Conservation (phyloP, 2,888 invertebrate species). For the Torymus auratus region DNA sequence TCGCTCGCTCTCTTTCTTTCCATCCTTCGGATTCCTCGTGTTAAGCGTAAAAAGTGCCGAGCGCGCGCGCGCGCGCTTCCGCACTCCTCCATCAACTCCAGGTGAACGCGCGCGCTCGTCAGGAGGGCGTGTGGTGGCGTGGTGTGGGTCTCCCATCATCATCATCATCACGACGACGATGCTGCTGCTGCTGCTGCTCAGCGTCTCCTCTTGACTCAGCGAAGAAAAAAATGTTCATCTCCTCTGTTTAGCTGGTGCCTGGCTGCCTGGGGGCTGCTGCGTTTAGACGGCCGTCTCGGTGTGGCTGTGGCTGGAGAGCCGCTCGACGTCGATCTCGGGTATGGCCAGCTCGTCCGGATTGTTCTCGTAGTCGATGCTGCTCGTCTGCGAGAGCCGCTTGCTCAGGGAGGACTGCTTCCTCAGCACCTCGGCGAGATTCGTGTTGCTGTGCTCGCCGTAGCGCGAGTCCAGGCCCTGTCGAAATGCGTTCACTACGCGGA, state of each 20-base stretch:
- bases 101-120: conserved; percentile 6
- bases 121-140: background rate
- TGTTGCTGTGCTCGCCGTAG: conserved; percentile 90
- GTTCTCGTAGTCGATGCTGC: conserved; percentile 94
- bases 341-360: conserved; percentile 92
- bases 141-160: background rate
- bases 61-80: conserved; percentile 5
- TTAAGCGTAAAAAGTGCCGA: background rate
- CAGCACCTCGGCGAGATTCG: conserved; percentile 94
- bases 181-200: no score
- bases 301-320: conserved; percentile 94
- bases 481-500: conserved; percentile 99
- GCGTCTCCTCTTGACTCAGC: background rate
- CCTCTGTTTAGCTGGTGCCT: background rate
- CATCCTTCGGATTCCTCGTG: background rate
- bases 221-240: background rate
- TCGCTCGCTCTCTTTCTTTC: background rate
- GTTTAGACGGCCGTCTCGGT: conserved; percentile 94
- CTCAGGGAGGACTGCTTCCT: conserved; percentile 95
- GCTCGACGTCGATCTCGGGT: conserved; percentile 94
- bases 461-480: conserved; percentile 91
- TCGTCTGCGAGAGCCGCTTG: conserved; percentile 93
- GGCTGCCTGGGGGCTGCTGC: background rate
- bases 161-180: no score
- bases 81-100: background rate